Evolutionary conservation across 2,888 invertebrate genomes (phyloP).

Genomic region (Dicyrtomina minuta): DNA sequence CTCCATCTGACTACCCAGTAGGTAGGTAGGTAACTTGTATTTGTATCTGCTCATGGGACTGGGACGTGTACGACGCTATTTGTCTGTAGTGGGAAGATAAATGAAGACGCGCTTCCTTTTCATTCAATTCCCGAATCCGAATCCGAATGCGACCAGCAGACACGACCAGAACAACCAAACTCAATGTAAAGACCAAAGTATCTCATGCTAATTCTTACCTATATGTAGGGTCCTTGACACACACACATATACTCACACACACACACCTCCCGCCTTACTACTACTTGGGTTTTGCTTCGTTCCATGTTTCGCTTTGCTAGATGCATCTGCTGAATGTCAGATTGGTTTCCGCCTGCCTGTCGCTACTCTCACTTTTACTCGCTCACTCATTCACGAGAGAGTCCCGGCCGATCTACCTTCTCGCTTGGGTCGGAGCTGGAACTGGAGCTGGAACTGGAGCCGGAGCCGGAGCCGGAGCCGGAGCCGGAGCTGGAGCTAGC

Average conservation of each 20-base stretch:
- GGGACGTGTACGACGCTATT: too few relatives aligned
- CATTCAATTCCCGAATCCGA: neutral
- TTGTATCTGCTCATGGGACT: too few relatives aligned
- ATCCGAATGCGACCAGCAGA: neutral
- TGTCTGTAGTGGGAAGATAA: too few relatives aligned
- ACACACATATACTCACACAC: neutral
- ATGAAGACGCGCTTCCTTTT: too few relatives aligned
- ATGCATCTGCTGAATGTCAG: constrained; percentile 32
- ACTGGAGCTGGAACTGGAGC: too few relatives aligned
- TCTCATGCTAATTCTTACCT: neutral
- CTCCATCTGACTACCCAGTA: too few relatives aligned
- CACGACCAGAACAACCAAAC: neutral
- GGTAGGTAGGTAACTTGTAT: too few relatives aligned
- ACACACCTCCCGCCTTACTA: neutral
- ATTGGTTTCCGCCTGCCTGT: constrained; percentile 28
- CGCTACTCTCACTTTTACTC: constrained; percentile 8
- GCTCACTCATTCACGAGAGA: neutral
- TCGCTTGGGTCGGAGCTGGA: neutral
- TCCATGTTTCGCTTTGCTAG: constrained; percentile 32
- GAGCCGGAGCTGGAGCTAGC: too few relatives aligned
- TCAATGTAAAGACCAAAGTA: neutral
- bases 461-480: too few relatives aligned
- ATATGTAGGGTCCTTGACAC: neutral
- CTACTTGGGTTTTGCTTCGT: too few relatives aligned
- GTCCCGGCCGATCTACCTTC: neutral